Evolutionary conservation across 1,140 invertebrate genomes (phyloP), one percentile per base, ranked within the genome.

Genomic region (Lepidurus couesii): DNA sequence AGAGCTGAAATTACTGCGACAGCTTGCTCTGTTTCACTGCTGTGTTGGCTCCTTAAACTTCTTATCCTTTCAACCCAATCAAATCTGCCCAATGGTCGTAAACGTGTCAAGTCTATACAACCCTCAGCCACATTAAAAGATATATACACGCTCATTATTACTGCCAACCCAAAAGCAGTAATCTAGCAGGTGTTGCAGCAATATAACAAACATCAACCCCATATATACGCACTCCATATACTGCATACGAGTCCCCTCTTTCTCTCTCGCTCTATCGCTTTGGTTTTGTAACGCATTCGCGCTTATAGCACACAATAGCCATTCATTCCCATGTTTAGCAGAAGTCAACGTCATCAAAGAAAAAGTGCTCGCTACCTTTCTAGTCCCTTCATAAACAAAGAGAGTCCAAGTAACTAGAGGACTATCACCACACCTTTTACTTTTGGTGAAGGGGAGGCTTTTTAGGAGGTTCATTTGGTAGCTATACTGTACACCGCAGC

Each of bases 61-160:
- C 53, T 65, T 65, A 65, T 65, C 53, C 53, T 65, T 7, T 65
- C 53, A 65, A 65, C 53, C 21, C 53, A 65, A 65, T 65, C 53
- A 21, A 65, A 65, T n/a, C 7, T 21, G 16, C 21, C 53, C 53
- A 65, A 16, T 13, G 53, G 53, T 65, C 47, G 47, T 65, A 65
- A 65, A 65, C 13, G 13, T 9, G 47, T 65, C 47, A 65, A 13
- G 6, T 65, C 53, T 65, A 65, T 65, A 65, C 53, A 10, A n/a
- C n/a, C 53, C n/a, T 16, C 1, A 65, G 16, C 13, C 13, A 13
- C 53, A 1, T n/a, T 7, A 13, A 65, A 21, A 21, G 7, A 65
- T 5, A 65, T 65, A 65, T 47, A 47, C 21, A 11, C 8, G 53
- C 13, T 65, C 53, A 65, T 65, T 65, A 65, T 65, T 65, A 16